Evolutionary conservation across 1,140 invertebrate genomes (phyloP), one percentile per base, ranked within the genome.

Genomic region (Solenopsis fugax): DNA sequence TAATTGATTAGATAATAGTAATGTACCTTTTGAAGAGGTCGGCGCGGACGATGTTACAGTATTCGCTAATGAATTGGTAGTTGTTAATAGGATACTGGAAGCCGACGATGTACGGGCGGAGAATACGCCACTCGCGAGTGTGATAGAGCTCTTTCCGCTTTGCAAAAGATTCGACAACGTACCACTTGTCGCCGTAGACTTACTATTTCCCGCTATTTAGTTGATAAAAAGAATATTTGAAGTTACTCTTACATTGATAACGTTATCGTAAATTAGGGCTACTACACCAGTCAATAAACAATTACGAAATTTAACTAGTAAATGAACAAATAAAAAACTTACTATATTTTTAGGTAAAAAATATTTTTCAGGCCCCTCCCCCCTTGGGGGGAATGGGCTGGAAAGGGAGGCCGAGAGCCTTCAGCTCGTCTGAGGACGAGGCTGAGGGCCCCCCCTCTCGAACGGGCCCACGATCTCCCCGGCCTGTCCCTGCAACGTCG

Each of bases 11-110:
- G 91, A 93, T 90, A 94, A 92, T 92, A 87, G 81, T 90, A 89
- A 91, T 94, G 91, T 95, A 95, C 94, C 94, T 95, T 94, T 94
- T 92, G 93, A 24, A 29, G 89, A 80, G 3, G 91, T 86, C 34
- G 93, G 77, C 52, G 88, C 75, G 24, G 88, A 78, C 16, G 92
- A 58, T 71, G 90, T 60, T 77, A 89, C 58, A 21, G 77, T 85
- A 88, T 80, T 88, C 6, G 76, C 67, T 12, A 88, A 78, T 9
- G 88, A 80, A 73, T 60, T 91, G 65, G 78, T 90, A n/a, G n/a
- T 88, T 1, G 93, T 92, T 72, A 93, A 82, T 80, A 95, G 64
- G 67, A 93, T 89, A 80, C 90, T 94, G 45, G 92, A 90, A 56
- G 92, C 62, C 21, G 91, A 86, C 10, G 89, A 67, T 16, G 89